Evolutionary conservation across 2,113 vertebrate species (phyloP), one percentile per base, ranked within the genome.

Genomic region (Maylandia zebra): DNA sequence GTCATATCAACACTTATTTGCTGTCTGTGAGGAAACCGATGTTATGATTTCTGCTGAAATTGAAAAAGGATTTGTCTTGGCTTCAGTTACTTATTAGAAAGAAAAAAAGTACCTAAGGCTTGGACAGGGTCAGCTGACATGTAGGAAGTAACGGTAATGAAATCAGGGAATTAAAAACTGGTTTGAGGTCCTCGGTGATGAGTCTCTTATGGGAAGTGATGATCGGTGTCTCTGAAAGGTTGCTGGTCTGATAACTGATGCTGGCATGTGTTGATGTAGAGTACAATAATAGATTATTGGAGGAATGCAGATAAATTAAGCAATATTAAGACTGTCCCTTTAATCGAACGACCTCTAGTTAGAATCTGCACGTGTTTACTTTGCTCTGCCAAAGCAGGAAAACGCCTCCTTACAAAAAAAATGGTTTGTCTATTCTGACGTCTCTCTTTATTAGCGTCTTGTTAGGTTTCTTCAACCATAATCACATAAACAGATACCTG

Each of bases 81-180:
- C 43, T 50, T 19, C 10, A 11, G 13, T 50, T 50, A 30, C 71
- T 4, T 32, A 50, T 50, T n/a, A 66, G 0, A 48, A 27, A 10
- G 27, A 12, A 48, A 50, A 32, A 32, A 50, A 48, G 16, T 8
- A 12, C 6, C 41, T 0, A 0, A 78, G 16, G 16, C 10, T 50
- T 12, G 43, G 24, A 48, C 8, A 11, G 14, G 43, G 4, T 50
- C 2, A 32, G 27, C 74, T 50, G 45, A 50, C 16, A 4, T 32
- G 45, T n/a, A 50, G 45, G 27, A 32, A 50, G 3, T 32, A 30
- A 50, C 14, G 1, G 3, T 19, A 76, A 48, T 11, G 14, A 48
- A 76, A 32, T 32, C 43, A 24, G 24, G 14, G 71, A 30, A 11
- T 76, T 50, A 76, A 76, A 76, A 48, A 11, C 6, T 19, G 43